Conservation (phyloP, 2,888 invertebrate species). For the Opisthograptis luteolata region DNA sequence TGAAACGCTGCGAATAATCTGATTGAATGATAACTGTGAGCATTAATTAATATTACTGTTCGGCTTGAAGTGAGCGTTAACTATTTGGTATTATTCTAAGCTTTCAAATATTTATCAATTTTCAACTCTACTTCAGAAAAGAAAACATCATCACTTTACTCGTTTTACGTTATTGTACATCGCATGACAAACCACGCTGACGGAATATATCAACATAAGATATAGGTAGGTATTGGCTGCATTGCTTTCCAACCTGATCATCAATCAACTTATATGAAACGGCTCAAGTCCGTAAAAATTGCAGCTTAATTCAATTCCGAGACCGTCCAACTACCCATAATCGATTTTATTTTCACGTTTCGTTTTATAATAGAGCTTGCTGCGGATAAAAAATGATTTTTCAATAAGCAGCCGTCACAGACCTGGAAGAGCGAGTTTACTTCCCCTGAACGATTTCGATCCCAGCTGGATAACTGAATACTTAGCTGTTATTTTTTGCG, state of each 20-base stretch:
- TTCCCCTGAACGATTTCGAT: conserved; percentile 15
- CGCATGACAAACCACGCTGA: too few species aligned
- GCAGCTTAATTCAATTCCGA: neutral
- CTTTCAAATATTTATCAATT: too few species aligned
- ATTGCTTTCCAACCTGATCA: neutral
- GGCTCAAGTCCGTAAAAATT: neutral
- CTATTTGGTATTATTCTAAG: too few species aligned
- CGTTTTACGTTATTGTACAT: too few species aligned
- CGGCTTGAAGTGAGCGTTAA: too few species aligned
- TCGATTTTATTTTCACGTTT: conserved; percentile 23
- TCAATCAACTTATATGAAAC: neutral
- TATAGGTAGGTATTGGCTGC: neutral
- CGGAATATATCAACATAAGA: neutral
- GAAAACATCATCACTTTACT: too few species aligned
- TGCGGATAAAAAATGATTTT: conserved; percentile 28
- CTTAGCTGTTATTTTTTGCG: conserved; percentile 22
- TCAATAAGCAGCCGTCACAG: conserved; percentile 32
- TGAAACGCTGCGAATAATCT: too few species aligned
- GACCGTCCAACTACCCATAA: conserved; percentile 3
- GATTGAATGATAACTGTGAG: too few species aligned
- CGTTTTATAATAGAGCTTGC: conserved; percentile 24
- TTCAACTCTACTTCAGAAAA: too few species aligned
- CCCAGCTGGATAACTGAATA: conserved; percentile 19
- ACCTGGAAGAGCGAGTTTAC: conserved; percentile 9
- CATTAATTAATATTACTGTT: too few species aligned